phyloP scores from a whole-genome alignment of 1,140 invertebrate species.

The Vanessa tameamea region DNA sequence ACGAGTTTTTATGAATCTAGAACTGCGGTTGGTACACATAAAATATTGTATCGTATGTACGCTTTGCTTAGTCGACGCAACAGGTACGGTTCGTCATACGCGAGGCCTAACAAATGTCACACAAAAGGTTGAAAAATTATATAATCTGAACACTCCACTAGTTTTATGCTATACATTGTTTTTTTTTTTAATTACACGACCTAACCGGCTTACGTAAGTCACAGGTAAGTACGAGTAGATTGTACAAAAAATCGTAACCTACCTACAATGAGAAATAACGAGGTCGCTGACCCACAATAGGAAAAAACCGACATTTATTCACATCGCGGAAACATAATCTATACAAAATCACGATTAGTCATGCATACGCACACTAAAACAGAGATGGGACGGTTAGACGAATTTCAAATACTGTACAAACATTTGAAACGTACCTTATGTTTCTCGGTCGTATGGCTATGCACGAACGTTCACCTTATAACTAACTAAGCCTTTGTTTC shows the following conservation, averaged over 20 bases:
- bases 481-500: constrained; percentile 71
- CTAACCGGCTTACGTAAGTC: constrained; percentile 57
- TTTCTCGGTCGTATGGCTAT: constrained; percentile 29
- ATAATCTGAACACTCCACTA: constrained; percentile 23
- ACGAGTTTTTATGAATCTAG: constrained; percentile 24
- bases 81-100: constrained; percentile 51
- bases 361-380: constrained; percentile 40
- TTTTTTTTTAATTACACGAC: constrained; percentile 56
- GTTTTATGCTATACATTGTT: constrained; percentile 11
- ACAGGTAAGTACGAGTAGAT: constrained; percentile 46
- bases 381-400: constrained; percentile 35
- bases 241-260: constrained; percentile 57
- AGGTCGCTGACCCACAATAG: constrained; percentile 72
- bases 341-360: constrained; percentile 58
- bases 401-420: constrained; percentile 49
- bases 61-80: constrained; percentile 46
- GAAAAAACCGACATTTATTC: constrained; percentile 45
- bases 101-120: constrained; percentile 65
- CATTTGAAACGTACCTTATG: constrained; percentile 59
- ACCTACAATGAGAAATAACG: constrained; percentile 50
- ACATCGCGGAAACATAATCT: constrained; percentile 44
- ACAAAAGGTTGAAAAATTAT: constrained; percentile 58
- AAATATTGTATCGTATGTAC: constrained; percentile 14
- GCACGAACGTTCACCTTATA: constrained; percentile 69
- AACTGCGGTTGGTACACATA: constrained; percentile 10